phyloP scores from a whole-genome alignment of 2,113 vertebrate species.

The Tympanuchus pallidicinctus region DNA sequence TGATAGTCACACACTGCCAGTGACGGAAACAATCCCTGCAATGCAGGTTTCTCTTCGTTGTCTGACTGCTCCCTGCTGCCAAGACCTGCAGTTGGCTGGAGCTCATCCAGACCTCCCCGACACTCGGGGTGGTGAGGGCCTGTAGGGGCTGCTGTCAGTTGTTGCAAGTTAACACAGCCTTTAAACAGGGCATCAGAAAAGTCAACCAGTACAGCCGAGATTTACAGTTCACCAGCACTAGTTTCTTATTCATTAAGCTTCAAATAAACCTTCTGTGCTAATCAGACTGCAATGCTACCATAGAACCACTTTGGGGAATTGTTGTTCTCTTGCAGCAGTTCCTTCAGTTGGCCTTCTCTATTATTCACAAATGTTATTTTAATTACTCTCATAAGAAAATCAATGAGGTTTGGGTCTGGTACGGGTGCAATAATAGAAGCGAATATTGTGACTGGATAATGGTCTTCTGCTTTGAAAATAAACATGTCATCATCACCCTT shows the following conservation, averaged over 20 bases:
- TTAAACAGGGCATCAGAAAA: constrained; percentile 29
- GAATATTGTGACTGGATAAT: constrained; percentile 69
- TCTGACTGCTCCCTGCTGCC: neutral
- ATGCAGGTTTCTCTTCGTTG: neutral
- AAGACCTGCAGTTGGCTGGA: neutral
- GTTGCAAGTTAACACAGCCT: constrained; percentile 20
- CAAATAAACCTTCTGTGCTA: constrained; percentile 54
- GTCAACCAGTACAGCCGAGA: constrained; percentile 28
- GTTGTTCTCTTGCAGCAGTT: constrained; percentile 57
- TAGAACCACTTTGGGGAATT: constrained; percentile 62
- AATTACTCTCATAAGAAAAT: constrained; percentile 73
- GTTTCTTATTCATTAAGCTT: constrained; percentile 70
- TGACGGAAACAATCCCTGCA: neutral
- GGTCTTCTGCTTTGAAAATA: constrained; percentile 74
- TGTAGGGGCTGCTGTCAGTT: constrained; percentile 32
- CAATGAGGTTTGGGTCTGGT: constrained; percentile 57
- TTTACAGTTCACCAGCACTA: constrained; percentile 54
- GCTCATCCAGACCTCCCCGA: neutral
- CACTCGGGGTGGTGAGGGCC: neutral
- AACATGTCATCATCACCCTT: constrained; percentile 77
- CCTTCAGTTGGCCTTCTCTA: constrained; percentile 60
- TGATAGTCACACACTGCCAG: neutral
- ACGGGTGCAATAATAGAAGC: constrained; percentile 56
- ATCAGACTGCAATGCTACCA: constrained; percentile 48
- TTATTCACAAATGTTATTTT: constrained; percentile 74